phyloP scores from a whole-genome alignment of 2,888 invertebrate species.

The Magallana nippona region DNA sequence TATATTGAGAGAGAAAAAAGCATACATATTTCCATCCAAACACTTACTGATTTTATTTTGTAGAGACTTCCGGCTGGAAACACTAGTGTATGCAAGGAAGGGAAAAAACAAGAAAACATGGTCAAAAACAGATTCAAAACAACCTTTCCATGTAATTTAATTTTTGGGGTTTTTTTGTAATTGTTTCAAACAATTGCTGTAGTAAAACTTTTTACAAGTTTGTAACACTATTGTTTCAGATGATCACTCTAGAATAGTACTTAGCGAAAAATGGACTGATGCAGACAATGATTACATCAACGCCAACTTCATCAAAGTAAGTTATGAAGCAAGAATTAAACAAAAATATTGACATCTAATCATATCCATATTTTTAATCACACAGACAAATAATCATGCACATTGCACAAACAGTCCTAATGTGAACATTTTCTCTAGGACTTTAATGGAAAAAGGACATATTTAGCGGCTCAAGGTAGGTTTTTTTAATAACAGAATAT shows the following conservation, averaged over 20 bases:
- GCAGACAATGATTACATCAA: slow-evolving; percentile 10
- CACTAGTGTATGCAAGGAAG: background rate
- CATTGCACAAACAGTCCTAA: no score
- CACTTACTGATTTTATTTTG: background rate
- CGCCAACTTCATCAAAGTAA: slow-evolving; percentile 1
- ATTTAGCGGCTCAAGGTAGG: slow-evolving; percentile 11
- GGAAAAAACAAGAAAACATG: background rate
- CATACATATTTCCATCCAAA: background rate
- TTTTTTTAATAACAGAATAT: no score
- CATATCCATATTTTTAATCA: background rate
- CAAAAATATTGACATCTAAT: background rate
- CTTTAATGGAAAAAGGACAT: background rate
- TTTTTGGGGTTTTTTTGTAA: no score
- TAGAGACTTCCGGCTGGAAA: background rate
- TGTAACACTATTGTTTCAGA: background rate
- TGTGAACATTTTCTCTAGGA: background rate
- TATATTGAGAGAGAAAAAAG: background rate
- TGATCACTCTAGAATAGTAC: background rate
- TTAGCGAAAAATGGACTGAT: background rate
- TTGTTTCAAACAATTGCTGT: background rate
- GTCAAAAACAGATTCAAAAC: background rate
- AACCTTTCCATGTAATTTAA: background rate
- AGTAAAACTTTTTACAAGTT: background rate
- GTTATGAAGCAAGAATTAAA: background rate
- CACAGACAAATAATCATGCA: background rate